Evolutionary conservation across 2,888 invertebrate species (phyloP).

Genomic region (Yponomeuta sedellus): DNA sequence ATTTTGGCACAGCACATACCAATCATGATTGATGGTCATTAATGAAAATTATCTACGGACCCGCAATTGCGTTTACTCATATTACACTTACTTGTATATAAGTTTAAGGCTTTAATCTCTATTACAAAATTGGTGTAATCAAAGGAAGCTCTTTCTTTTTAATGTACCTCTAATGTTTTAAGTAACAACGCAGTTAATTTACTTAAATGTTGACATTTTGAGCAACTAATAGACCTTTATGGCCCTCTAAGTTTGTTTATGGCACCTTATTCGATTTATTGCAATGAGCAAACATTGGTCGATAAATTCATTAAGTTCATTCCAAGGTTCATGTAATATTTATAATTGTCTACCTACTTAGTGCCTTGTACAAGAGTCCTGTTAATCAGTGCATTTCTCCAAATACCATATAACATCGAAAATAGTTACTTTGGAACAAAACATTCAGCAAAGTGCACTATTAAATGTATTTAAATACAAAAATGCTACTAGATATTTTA

Average conservation of each 20-base stretch:
- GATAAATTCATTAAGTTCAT: neutral
- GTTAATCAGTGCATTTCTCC: slow-evolving; percentile 1
- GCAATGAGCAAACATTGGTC: slow-evolving; percentile 21
- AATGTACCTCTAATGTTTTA: slow-evolving; percentile 4
- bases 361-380: neutral
- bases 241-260: slow-evolving; percentile 36
- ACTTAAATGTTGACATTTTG: slow-evolving; percentile 32
- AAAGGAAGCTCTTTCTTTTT: slow-evolving; percentile 27
- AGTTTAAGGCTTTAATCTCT: neutral
- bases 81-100: neutral
- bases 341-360: neutral
- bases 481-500: slow-evolving; percentile 25
- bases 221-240: slow-evolving; percentile 54
- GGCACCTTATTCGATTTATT: slow-evolving; percentile 67
- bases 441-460: neutral
- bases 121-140: slow-evolving; percentile 37
- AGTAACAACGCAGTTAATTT: slow-evolving; percentile 7
- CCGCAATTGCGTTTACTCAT: neutral
- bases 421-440: neutral
- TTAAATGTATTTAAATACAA: neutral
- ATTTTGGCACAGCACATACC: neutral
- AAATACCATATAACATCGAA: neutral
- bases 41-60: neutral
- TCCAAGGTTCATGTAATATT: neutral
- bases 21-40: neutral